Conservation (phyloP, 2,797 vertebrate genomes). For the Rhinatrema bivittatum region DNA sequence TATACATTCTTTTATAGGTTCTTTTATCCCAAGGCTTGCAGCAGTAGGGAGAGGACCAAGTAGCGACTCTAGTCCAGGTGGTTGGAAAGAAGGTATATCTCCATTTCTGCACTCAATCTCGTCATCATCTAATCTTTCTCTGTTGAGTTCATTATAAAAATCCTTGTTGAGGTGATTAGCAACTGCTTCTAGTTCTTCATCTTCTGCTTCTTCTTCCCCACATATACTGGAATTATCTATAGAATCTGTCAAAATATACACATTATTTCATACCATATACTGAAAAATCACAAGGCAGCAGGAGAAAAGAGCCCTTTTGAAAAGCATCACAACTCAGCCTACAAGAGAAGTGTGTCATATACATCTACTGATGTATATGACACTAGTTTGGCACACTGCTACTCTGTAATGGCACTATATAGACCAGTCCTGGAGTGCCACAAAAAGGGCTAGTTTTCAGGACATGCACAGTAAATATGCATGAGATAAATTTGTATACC, state of each 20-base stretch:
- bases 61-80: slow-evolving; percentile 72
- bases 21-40: slow-evolving; percentile 75
- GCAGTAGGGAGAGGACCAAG: slow-evolving; percentile 81
- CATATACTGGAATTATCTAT: slow-evolving; percentile 40
- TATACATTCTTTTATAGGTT: slow-evolving; percentile 69
- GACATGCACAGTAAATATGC: no score
- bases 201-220: slow-evolving; percentile 61
- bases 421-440: no score
- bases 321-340: no score
- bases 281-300: not conserved
- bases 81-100: slow-evolving; percentile 30
- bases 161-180: slow-evolving; percentile 81
- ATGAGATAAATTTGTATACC: no score
- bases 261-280: slow-evolving; percentile 4
- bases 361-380: no score
- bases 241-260: slow-evolving; percentile 38
- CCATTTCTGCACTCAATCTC: slow-evolving; percentile 9
- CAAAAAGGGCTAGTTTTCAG: no score
- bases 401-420: no score
- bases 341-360: no score
- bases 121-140: slow-evolving; percentile 10
- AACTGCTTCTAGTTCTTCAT: slow-evolving; percentile 76
- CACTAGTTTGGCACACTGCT: no score
- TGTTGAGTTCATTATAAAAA: slow-evolving; percentile 51
- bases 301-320: not conserved